These are phyloP conservation scores for Zosterops borbonicus DNA, from an alignment of 2,113 vertebrate genomes.

Conservation along the genomic window DNA sequence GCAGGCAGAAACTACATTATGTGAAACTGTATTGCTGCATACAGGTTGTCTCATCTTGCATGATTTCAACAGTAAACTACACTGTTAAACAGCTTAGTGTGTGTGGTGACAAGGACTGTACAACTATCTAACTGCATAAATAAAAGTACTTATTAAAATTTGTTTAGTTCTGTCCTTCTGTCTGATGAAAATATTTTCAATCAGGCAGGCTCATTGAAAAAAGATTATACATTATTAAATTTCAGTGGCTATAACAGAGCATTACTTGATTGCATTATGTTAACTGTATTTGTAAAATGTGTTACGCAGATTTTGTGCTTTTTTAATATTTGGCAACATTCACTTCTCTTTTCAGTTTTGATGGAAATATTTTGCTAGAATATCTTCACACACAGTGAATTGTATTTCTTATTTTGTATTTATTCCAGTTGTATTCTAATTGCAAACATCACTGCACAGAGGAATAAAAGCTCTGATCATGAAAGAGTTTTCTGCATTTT, in stretches of 20 bases:
- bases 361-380: not conserved
- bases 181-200: not conserved
- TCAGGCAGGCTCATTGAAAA: not conserved
- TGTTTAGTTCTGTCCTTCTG: not conserved
- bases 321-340: not conserved
- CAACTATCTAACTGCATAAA: not conserved
- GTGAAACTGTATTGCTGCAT: not conserved
- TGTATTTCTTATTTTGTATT: not conserved
- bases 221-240: not conserved
- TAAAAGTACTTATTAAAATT: not conserved
- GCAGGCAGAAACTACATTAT: not conserved
- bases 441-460: constrained; percentile 4
- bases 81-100: not conserved
- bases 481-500: constrained; percentile 21
- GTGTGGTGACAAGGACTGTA: not conserved
- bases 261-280: not conserved
- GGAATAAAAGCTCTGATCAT: not conserved
- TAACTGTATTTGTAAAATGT: not conserved
- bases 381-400: not conserved
- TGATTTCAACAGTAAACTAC: not conserved
- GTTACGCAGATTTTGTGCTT: not conserved
- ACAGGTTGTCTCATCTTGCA: not conserved
- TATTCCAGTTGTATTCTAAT: not conserved
- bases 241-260: not conserved
- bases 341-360: not conserved